Conservation (phyloP, 2,888 invertebrate genomes). For the Petrolisthes manimaculis region DNA sequence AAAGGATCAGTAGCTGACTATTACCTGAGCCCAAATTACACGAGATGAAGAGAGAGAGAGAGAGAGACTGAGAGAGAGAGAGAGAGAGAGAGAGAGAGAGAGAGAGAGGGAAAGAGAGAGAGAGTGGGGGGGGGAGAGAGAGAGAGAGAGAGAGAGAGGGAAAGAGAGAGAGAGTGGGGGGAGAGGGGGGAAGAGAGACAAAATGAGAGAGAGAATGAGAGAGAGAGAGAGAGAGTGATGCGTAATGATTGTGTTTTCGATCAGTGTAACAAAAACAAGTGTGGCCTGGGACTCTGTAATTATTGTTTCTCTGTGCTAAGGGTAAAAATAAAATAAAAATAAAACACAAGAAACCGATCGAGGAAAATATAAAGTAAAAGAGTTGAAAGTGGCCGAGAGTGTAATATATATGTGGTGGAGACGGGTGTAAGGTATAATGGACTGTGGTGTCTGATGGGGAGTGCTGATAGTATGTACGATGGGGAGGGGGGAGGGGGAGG, state of each 20-base stretch:
- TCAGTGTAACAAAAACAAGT: no score
- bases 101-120: neutral
- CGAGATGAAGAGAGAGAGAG: neutral
- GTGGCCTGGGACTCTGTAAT: no score
- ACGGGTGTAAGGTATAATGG: neutral
- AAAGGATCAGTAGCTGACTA: no score
- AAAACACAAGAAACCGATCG: neutral
- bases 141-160: neutral
- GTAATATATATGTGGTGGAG: neutral
- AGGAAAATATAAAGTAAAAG: neutral
- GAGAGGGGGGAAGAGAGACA: neutral
- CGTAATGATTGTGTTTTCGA: neutral
- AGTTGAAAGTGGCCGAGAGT: neutral
- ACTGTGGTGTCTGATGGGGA: neutral
- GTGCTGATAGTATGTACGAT: no score
- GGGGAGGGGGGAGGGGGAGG: neutral
- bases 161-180: neutral
- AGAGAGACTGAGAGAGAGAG: constrained; percentile 18
- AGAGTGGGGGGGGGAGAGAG: neutral
- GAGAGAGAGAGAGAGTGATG: neutral
- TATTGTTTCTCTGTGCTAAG: neutral
- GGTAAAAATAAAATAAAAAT: neutral
- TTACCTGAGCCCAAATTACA: neutral
- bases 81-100: constrained; percentile 17
- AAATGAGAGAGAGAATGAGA: neutral